These are phyloP conservation scores for Charina bottae DNA, from an alignment of 2,113 vertebrate species.

Conservation along the genomic window DNA sequence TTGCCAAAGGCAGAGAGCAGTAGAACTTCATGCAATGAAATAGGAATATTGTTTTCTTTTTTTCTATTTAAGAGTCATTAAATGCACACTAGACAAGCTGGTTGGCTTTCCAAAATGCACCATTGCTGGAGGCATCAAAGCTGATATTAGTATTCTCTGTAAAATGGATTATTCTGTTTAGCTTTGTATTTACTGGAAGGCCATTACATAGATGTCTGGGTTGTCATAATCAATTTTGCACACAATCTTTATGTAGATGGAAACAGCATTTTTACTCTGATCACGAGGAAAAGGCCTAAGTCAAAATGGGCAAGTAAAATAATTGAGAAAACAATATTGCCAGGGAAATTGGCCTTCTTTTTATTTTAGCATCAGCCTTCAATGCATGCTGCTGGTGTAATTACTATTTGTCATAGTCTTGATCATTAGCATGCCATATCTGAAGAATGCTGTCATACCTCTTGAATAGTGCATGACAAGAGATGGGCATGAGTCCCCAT, in stretches of 20 bases:
- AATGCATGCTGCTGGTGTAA: constrained; percentile 3
- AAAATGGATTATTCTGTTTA: constrained; percentile 28
- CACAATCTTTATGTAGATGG: constrained; percentile 55
- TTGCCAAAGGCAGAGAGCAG: not conserved
- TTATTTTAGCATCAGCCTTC: constrained; percentile 14
- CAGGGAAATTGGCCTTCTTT: not conserved
- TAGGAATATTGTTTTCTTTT: not conserved
- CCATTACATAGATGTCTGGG: constrained; percentile 43
- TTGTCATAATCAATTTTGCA: constrained; percentile 51
- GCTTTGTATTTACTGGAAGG: constrained; percentile 50
- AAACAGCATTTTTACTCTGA: constrained; percentile 20
- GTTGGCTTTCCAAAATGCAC: constrained; percentile 37
- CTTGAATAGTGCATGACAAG: constrained; percentile 10
- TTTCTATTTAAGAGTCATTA: constrained; percentile 39
- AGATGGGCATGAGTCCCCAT: not conserved
- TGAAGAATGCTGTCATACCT: constrained; percentile 38
- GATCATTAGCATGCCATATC: constrained; percentile 51
- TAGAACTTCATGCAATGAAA: not conserved
- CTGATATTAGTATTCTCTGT: constrained; percentile 38
- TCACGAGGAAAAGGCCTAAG: constrained; percentile 45
- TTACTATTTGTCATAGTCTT: constrained; percentile 27
- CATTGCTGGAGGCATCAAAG: constrained; percentile 19
- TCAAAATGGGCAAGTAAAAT: constrained; percentile 20
- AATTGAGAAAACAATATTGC: constrained; percentile 22
- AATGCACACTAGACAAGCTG: constrained; percentile 18